These are phyloP conservation scores for Parapsyche elsis DNA, from an alignment of 1,140 invertebrate genomes.

Conservation along the genomic window DNA sequence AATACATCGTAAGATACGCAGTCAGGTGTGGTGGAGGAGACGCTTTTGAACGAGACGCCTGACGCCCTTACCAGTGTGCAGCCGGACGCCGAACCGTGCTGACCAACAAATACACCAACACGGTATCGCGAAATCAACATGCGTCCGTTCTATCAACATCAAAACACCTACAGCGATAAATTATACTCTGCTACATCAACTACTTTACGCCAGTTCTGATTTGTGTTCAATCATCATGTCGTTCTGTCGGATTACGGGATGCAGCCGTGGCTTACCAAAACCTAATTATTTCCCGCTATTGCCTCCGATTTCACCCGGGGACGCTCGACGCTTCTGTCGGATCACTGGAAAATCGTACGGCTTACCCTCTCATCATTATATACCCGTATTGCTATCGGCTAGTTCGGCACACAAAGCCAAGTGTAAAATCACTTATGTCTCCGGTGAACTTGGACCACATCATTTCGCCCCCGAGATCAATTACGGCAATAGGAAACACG, in stretches of 20 bases:
- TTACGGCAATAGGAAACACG: slow-evolving; percentile 74
- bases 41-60: neutral
- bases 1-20: neutral
- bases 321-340: slow-evolving; percentile 81
- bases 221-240: slow-evolving; percentile 65
- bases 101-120: too few species aligned
- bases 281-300: slow-evolving; percentile 86
- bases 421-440: slow-evolving; percentile 74
- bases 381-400: slow-evolving; percentile 76
- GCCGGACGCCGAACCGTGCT: slow-evolving; percentile 8
- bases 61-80: slow-evolving; percentile 25
- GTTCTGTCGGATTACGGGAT: slow-evolving; percentile 84
- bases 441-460: slow-evolving; percentile 69
- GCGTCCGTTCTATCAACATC: neutral
- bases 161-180: neutral
- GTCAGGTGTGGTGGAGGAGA: neutral
- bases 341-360: slow-evolving; percentile 86
- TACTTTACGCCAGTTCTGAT: neutral
- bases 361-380: slow-evolving; percentile 80
- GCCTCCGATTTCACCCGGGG: slow-evolving; percentile 82
- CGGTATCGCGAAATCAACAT: slow-evolving; percentile 32
- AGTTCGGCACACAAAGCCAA: slow-evolving; percentile 68
- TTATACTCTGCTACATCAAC: neutral
- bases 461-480: slow-evolving; percentile 70
- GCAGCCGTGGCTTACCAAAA: slow-evolving; percentile 81